Evolutionary conservation across 2,888 invertebrate species (phyloP).

Genomic region (Drosophila nigricruria): DNA sequence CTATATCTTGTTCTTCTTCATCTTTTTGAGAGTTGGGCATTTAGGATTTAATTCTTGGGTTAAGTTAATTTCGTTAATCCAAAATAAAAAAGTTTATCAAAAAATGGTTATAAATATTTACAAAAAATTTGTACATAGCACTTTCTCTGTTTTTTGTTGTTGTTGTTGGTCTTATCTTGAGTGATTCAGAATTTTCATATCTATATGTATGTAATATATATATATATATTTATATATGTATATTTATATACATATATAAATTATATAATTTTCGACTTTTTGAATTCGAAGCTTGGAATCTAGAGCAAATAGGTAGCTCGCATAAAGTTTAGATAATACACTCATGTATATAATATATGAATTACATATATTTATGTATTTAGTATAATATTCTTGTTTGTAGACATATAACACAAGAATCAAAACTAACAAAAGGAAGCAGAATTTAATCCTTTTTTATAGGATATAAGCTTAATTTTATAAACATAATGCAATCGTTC

Average conservation of each 20-base stretch:
- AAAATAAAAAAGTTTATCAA: slow-evolving; percentile 64
- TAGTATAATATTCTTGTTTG: slow-evolving; percentile 38
- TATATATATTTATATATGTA: not conserved
- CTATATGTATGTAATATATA: not conserved
- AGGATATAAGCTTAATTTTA: not conserved
- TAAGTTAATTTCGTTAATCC: slow-evolving; percentile 27
- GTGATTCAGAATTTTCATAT: slow-evolving; percentile 29
- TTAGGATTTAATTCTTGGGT: not conserved
- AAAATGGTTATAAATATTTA: slow-evolving; percentile 43
- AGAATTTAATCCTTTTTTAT: not conserved
- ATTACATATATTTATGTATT: slow-evolving; percentile 2
- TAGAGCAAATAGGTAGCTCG: slow-evolving; percentile 30
- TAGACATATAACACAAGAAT: slow-evolving; percentile 47
- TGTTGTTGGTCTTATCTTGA: slow-evolving; percentile 44
- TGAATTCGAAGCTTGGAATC: slow-evolving; percentile 1
- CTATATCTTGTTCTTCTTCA: slow-evolving; percentile 27
- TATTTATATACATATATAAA: not conserved
- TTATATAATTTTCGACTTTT: slow-evolving; percentile 15
- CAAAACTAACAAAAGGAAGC: not conserved
- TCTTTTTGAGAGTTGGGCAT: not conserved
- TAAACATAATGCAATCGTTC: slow-evolving; percentile 32
- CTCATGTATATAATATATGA: slow-evolving; percentile 22
- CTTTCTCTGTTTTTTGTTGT: not conserved
- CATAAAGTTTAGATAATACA: slow-evolving; percentile 48
- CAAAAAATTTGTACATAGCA: slow-evolving; percentile 35